phyloP scores from a whole-genome alignment of 2,113 vertebrate species.

The Nematolebias whitei region DNA sequence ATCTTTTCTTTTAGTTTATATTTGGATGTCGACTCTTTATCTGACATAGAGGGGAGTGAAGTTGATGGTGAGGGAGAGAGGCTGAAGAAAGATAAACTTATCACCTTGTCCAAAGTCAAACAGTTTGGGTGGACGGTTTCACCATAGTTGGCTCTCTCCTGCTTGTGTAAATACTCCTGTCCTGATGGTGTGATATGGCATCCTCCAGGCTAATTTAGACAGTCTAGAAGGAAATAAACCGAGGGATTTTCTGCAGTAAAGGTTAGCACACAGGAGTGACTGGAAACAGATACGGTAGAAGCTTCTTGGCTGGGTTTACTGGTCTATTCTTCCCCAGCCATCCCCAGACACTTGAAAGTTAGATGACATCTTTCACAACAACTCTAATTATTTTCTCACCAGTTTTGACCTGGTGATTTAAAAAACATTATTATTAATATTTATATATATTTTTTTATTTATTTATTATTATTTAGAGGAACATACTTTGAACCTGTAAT shows the following conservation, averaged over 20 bases:
- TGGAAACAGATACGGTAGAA: conserved; percentile 28
- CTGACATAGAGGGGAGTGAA: conserved; percentile 50
- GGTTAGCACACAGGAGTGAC: conserved; percentile 5
- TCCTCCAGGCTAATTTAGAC: conserved; percentile 32
- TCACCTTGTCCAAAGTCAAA: conserved; percentile 36
- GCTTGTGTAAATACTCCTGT: conserved; percentile 52
- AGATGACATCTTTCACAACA: conserved; percentile 15
- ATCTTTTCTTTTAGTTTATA: conserved; percentile 54
- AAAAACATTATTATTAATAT: too few species aligned
- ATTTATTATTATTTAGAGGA: too few species aligned
- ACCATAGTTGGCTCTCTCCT: conserved; percentile 22
- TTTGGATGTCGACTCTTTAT: conserved; percentile 48
- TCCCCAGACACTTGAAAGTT: conserved; percentile 33
- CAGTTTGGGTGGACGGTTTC: conserved; percentile 17
- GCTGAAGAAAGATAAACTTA: conserved; percentile 43
- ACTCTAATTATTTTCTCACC: not conserved
- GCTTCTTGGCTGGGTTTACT: conserved; percentile 14
- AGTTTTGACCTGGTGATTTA: too few species aligned
- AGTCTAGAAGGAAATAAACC: conserved; percentile 31
- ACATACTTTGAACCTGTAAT: too few species aligned
- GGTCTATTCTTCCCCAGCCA: conserved; percentile 33
- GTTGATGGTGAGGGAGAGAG: conserved; percentile 33
- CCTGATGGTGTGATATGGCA: conserved; percentile 42
- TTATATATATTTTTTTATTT: too few species aligned
- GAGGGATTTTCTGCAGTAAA: conserved; percentile 28